Evolutionary conservation across 2,113 vertebrate genomes (phyloP), one percentile per base, ranked within the genome.

Genomic region (Panurus biarmicus): DNA sequence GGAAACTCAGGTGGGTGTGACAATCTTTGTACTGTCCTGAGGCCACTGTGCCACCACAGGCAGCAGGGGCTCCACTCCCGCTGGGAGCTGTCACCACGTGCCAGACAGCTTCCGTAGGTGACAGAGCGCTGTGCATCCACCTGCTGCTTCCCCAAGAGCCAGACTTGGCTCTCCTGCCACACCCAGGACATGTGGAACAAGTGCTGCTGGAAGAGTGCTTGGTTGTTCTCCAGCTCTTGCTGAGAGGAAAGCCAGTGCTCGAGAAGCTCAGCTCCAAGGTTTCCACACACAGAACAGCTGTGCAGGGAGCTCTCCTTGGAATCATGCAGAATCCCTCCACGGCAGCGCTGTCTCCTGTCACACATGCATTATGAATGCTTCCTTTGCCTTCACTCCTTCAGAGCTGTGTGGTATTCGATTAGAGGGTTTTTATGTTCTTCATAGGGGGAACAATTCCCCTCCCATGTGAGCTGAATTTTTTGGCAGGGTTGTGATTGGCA

Each of bases 161-260:
- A 47, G n/a, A 1, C 40, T 25, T 18, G 42, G 60, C 82, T 47
- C 53, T 72, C 40, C 53, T 64, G 78, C 58, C 70, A 10, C 28
- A 5, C 23, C 14, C 45, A 4, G 33, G 48, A 33, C 31, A 19
- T 4, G 15, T 5, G 54, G 17, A 65, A 25, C 50, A 7, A 40
- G 42, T 4, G 53, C 40, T 3, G 1, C 80, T 36, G 24, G 31
- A 44, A 35, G 26, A 65, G 69, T 0, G 0, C 56, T 61, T 24
- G 36, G 13, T 21, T 28, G 11, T 11, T 75, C 77, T 56, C 57
- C 8, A 5, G 51, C 69, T 56, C 48, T 26, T 75, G 73, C 44
- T 47, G 1, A 9, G 60, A 50, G 84, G 61, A 67, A 74, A 74
- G 73, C 2, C 45, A 14, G 76, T 14, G 48, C 77, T 90, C 0